Evolutionary conservation across 2,797 vertebrate genomes (phyloP), one percentile per base, ranked within the genome.

Genomic region (Chelon labrosus): DNA sequence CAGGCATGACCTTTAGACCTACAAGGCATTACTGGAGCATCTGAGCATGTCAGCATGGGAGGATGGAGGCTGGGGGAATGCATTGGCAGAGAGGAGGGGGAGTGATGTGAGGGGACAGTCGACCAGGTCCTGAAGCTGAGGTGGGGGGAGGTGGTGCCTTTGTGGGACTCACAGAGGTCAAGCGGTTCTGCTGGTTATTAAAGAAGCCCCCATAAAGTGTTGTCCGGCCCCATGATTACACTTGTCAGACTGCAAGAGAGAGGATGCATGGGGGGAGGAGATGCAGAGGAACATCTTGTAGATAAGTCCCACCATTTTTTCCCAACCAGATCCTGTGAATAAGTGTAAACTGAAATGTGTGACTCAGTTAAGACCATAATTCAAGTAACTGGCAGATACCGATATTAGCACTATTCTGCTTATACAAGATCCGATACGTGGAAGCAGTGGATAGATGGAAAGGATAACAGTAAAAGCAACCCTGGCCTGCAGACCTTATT

Each of bases 151-250:
- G 68, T 60, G 82, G 72, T 64, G 87, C 84, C 75, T 91, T 88
- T 90, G 75, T 73, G 91, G 81, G 84, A 84, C 89, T 91, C 82
- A 37, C 85, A 85, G 90, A 89, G 92, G 92, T 94, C 89, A 93
- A 91, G 75, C 68, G 73, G 88, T 79, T 65, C 79, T 85, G 77
- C 78, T 86, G 87, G 92, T 92, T 92, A 94, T 94, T 93, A 94
- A 91, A 91, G 83, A 83, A 82, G 77, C 77, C 80, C 84, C 86
- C 80, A 90, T 94, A 93, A 93, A 94, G 92, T 9, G 87, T 78
- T 80, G 88, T 88, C 73, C 79, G 80, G 80, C 72, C 89, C 86
- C 88, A 88, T 93, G 92, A 94, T 95, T 94, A 94, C 90, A 87
- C 90, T 90, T 92, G 89, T 92, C 91, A 92, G 55, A 72, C 76